These are phyloP conservation scores for Neolamprologus modestus DNA, from an alignment of 2,113 vertebrate genomes.

Conservation along the genomic window DNA sequence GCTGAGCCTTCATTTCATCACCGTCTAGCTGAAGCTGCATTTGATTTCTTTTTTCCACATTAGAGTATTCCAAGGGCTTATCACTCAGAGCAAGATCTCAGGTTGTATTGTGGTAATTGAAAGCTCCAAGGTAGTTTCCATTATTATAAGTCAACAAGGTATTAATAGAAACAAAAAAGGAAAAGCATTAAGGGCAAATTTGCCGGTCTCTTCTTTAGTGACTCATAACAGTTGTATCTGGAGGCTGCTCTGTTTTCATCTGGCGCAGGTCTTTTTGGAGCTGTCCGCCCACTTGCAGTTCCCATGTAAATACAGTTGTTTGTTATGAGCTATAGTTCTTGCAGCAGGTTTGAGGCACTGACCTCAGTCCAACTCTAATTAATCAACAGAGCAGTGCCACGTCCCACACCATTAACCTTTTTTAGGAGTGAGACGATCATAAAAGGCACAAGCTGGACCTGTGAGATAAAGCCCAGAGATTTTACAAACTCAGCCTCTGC, in stretches of 20 bases:
- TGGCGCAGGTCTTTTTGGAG: not conserved
- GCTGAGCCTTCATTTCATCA: constrained; percentile 27
- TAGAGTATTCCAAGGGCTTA: not conserved
- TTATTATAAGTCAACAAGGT: constrained; percentile 16
- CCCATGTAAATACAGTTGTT: constrained; percentile 57
- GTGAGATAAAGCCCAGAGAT: not conserved
- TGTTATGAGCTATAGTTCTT: constrained; percentile 28
- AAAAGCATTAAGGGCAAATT: not conserved
- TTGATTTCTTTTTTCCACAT: not conserved
- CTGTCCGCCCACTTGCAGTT: constrained; percentile 4
- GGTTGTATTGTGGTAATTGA: constrained; percentile 3
- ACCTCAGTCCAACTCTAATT: constrained; percentile 51
- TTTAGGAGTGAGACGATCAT: constrained; percentile 14
- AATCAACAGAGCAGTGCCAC: constrained; percentile 35
- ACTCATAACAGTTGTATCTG: constrained; percentile 20
- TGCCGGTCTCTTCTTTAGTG: not conserved
- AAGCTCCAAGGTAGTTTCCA: not conserved
- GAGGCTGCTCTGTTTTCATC: constrained; percentile 12
- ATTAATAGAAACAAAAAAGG: constrained; percentile 20
- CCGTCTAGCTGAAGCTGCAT: not conserved
- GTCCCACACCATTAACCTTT: constrained; percentile 55
- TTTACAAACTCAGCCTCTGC: not conserved
- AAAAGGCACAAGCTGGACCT: constrained; percentile 3
- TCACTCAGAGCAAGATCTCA: not conserved
- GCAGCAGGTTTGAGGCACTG: constrained; percentile 35